Conservation (phyloP, 1,140 invertebrate genomes). For the Drosophila prosaltans region DNA sequence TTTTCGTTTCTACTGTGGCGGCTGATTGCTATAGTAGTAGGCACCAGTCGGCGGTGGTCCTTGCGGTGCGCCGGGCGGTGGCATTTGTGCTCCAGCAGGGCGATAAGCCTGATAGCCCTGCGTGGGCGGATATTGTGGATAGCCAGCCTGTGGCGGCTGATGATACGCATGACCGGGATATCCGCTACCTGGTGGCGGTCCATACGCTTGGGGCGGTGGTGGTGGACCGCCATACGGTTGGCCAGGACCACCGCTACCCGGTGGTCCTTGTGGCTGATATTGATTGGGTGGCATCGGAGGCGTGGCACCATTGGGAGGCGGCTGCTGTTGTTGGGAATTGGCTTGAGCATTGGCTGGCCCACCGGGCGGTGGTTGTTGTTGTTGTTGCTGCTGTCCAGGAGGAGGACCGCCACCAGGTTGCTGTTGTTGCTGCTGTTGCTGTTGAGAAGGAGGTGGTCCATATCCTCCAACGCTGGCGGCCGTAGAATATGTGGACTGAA, state of each 20-base stretch:
- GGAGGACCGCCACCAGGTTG: constrained; percentile 23
- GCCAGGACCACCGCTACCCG: constrained; percentile 50
- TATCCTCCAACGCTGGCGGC: constrained; percentile 62
- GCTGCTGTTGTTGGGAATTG: constrained; percentile 48
- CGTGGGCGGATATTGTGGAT: constrained; percentile 78
- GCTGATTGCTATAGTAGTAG: constrained; percentile 78
- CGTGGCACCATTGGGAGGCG: constrained; percentile 70
- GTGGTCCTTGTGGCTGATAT: constrained; percentile 73
- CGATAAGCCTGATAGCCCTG: constrained; percentile 79
- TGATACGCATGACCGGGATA: constrained; percentile 81
- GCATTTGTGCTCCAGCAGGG: constrained; percentile 77
- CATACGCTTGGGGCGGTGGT: constrained; percentile 73
- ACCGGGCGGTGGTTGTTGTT: constrained; percentile 38
- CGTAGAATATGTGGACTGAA: constrained; percentile 77
- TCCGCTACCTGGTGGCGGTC: constrained; percentile 73
- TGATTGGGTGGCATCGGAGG: constrained; percentile 77
- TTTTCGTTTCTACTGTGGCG: constrained; percentile 65
- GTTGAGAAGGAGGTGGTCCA: constrained; percentile 34
- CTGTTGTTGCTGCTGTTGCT: constrained; percentile 51
- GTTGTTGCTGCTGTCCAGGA: constrained; percentile 46
- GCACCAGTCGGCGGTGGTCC: constrained; percentile 82
- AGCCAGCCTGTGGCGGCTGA: constrained; percentile 73
- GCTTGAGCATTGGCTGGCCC: constrained; percentile 54
- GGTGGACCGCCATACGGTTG: constrained; percentile 77
- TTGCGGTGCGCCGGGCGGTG: constrained; percentile 80